Evolutionary conservation across 2,888 invertebrate species (phyloP).

Genomic region (Nomada goodeniana): DNA sequence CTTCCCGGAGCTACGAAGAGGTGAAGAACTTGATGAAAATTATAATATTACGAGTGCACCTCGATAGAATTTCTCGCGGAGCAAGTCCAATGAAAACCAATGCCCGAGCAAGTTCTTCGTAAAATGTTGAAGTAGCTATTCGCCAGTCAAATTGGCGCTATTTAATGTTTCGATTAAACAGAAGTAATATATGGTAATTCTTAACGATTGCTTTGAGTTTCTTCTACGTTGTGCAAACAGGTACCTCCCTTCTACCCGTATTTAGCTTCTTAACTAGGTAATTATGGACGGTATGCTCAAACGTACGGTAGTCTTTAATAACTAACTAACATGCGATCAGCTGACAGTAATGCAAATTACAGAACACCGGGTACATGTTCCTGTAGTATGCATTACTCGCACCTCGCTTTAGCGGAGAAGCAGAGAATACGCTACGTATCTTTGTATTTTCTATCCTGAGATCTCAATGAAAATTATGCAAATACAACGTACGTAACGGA

Average conservation of each 20-base stretch:
- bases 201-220: not conserved
- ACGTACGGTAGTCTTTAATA: slow-evolving; percentile 44
- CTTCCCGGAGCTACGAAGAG: not conserved
- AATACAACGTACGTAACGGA: slow-evolving; percentile 40
- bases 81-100: too few relatives aligned
- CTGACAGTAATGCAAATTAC: slow-evolving; percentile 50
- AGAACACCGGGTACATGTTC: slow-evolving; percentile 48
- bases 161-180: not conserved
- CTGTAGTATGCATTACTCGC: slow-evolving; percentile 48
- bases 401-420: slow-evolving; percentile 3
- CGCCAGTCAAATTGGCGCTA: not conserved
- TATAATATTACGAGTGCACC: not conserved
- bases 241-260: not conserved
- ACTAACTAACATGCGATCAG: slow-evolving; percentile 48
- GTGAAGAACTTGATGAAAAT: not conserved
- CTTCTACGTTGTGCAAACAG: not conserved
- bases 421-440: slow-evolving; percentile 21
- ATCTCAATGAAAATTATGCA: slow-evolving; percentile 57
- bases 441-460: slow-evolving; percentile 24
- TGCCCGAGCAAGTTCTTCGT: too few relatives aligned
- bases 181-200: not conserved
- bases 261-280: not conserved
- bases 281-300: slow-evolving; percentile 4
- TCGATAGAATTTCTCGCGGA: not conserved
- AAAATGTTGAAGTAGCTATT: not conserved